Percentiles rank a stretch among this genome's conserved stretches.
phyloP scores from a whole-genome alignment of 2,797 vertebrate genomes.

The Tenualosa thibaudeaui region DNA sequence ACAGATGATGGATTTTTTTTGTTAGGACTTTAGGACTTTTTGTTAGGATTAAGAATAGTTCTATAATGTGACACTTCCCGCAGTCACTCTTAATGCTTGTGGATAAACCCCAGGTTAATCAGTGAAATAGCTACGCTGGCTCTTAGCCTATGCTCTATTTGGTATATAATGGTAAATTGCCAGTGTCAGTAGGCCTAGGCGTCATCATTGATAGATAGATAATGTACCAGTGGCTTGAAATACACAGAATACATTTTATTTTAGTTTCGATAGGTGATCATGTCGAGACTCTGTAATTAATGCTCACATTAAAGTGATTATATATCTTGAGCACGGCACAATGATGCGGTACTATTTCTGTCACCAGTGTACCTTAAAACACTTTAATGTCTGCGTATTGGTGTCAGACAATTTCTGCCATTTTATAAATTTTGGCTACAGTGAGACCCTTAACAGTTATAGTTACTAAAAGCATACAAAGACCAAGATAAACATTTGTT shows the following conservation, averaged over 20 bases:
- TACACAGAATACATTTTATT: not conserved
- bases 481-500: not conserved
- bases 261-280: too few relatives aligned
- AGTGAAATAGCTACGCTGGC: too few relatives aligned
- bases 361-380: not conserved
- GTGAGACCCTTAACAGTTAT: not conserved
- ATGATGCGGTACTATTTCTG: not conserved
- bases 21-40: too few relatives aligned
- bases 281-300: too few relatives aligned
- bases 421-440: not conserved
- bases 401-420: too few relatives aligned
- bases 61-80: not conserved
- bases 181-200: not conserved
- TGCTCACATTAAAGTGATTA: too few relatives aligned
- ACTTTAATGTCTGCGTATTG: too few relatives aligned
- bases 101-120: not conserved
- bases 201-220: too few relatives aligned
- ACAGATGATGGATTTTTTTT: not conserved
- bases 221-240: not conserved
- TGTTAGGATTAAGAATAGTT: not conserved
- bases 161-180: not conserved
- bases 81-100: not conserved
- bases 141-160: not conserved
- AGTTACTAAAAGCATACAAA: not conserved
- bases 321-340: not conserved